A percentile compares a stretch with the other conserved stretches of the same genome.
Evolutionary conservation across 2,888 invertebrate genomes (phyloP).

Genomic region (Hyppa rectilinea): DNA sequence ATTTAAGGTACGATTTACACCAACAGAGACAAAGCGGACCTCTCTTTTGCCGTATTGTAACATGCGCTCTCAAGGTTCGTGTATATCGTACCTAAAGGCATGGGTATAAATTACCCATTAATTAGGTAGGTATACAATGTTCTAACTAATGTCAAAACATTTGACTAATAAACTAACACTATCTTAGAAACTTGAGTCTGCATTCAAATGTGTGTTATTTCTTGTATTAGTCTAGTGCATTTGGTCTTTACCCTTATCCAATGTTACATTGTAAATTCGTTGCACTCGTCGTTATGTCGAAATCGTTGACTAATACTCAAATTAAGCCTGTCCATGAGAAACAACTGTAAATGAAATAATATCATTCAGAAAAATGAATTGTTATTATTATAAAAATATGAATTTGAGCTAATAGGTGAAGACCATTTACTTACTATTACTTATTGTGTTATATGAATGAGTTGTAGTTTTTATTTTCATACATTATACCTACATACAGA

Average conservation of each 20-base stretch:
- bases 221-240: slow-evolving; percentile 1
- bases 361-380: slow-evolving; percentile 1
- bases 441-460: background rate
- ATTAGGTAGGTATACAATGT: slow-evolving; percentile 3
- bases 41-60: slow-evolving; percentile 1
- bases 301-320: background rate
- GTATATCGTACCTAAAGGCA: background rate
- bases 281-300: background rate
- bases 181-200: background rate
- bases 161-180: background rate
- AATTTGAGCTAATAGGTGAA: slow-evolving; percentile 10
- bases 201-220: slow-evolving; percentile 9
- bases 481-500: slow-evolving; percentile 17
- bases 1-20: background rate
- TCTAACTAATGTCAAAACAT: background rate
- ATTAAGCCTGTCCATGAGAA: background rate
- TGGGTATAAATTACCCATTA: background rate
- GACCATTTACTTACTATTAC: too few species aligned
- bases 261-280: background rate
- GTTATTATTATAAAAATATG: background rate
- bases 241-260: background rate
- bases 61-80: background rate
- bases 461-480: slow-evolving; percentile 34
- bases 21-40: background rate
- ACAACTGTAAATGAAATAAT: background rate